Evolutionary conservation across 2,113 vertebrate genomes (phyloP).

Genomic region (Numenius arquata): DNA sequence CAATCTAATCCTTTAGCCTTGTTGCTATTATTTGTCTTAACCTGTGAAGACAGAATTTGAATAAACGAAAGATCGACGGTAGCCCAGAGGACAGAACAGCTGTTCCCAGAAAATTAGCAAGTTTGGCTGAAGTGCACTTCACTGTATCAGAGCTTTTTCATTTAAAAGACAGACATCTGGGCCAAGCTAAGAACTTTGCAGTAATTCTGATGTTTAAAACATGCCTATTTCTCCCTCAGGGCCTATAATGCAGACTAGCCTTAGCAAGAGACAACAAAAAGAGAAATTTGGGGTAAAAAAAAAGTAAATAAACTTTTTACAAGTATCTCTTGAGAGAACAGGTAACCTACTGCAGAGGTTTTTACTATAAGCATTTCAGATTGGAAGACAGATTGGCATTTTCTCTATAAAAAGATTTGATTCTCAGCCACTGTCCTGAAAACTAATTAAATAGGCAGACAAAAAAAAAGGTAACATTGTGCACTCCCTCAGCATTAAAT

Average conservation of each 20-base stretch:
- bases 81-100: constrained; percentile 35
- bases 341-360: background rate
- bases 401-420: background rate
- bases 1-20: background rate
- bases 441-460: background rate
- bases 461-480: background rate
- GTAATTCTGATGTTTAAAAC: background rate
- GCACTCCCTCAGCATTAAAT: background rate
- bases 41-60: background rate
- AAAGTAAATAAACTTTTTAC: background rate
- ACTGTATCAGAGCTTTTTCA: background rate
- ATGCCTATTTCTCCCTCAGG: background rate
- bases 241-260: background rate
- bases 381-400: background rate
- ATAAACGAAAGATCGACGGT: background rate
- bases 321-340: background rate
- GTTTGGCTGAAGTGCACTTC: background rate
- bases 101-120: background rate
- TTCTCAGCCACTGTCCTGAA: background rate
- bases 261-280: background rate
- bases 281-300: background rate
- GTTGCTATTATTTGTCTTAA: background rate
- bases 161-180: background rate
- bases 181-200: background rate
- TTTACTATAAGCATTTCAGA: background rate